Evolutionary conservation across 1,140 invertebrate species (phyloP).

Genomic region (Cydia splendana): DNA sequence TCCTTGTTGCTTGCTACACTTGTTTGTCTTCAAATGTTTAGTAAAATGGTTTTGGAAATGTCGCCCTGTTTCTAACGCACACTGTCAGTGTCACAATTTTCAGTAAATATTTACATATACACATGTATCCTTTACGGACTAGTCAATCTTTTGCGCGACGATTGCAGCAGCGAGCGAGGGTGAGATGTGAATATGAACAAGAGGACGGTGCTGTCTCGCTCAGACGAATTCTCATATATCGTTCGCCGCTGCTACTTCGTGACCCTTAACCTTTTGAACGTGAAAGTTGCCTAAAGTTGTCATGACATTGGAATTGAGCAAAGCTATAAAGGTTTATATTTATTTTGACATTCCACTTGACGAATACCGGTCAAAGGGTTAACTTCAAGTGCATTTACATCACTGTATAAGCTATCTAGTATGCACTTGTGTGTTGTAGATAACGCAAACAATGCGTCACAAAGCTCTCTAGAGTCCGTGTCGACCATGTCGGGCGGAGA

Average conservation of each 20-base stretch:
- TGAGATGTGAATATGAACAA: too few species aligned
- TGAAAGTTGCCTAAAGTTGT: too few species aligned
- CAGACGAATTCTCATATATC: too few species aligned
- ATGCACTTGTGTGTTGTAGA: constrained; percentile 57
- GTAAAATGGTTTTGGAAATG: constrained; percentile 26
- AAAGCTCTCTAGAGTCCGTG: constrained; percentile 83
- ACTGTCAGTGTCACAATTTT: not conserved
- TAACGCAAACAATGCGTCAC: constrained; percentile 70
- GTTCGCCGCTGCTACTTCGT: too few species aligned
- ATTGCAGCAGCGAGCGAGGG: not conserved
- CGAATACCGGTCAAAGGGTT: too few species aligned
- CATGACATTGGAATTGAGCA: too few species aligned
- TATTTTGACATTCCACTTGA: too few species aligned
- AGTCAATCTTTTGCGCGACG: not conserved
- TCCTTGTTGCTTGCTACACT: constrained; percentile 17
- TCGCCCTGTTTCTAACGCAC: constrained; percentile 12
- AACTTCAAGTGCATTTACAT: not conserved
- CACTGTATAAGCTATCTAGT: not conserved
- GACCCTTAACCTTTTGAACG: too few species aligned
- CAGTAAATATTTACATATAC: not conserved
- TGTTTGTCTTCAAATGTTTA: constrained; percentile 7
- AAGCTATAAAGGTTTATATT: too few species aligned
- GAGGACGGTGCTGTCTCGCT: too few species aligned
- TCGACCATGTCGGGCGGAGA: constrained; percentile 79
- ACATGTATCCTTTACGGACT: not conserved